Percentiles rank a stretch among this genome's conserved stretches.
Conservation (phyloP, 1,140 invertebrate species). For the Antheraea pernyi region DNA sequence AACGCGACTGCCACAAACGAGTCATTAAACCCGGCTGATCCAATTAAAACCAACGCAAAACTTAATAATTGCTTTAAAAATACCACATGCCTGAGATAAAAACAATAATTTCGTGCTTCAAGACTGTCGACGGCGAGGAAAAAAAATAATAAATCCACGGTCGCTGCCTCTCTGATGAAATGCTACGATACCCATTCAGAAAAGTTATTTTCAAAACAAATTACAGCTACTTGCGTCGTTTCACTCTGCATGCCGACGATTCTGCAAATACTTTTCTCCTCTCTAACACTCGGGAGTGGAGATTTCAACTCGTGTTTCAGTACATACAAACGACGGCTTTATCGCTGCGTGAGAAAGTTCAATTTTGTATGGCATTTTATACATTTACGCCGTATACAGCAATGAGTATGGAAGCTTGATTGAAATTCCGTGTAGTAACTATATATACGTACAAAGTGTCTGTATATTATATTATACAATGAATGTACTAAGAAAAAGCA, state of each 20-base stretch:
- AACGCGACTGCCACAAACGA: constrained; percentile 49
- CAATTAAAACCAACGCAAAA: constrained; percentile 69
- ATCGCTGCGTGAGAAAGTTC: neutral
- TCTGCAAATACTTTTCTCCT: constrained; percentile 72
- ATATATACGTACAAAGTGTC: constrained; percentile 4
- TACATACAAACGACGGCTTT: neutral
- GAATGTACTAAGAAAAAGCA: constrained; percentile 6
- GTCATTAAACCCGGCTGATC: constrained; percentile 68
- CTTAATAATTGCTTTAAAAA: constrained; percentile 76
- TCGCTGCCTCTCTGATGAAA: constrained; percentile 63
- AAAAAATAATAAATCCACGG: constrained; percentile 77
- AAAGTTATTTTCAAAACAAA: constrained; percentile 77
- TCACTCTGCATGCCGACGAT: constrained; percentile 71
- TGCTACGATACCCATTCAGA: constrained; percentile 73
- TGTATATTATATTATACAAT: constrained; percentile 7
- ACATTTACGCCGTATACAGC: neutral
- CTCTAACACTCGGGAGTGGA: constrained; percentile 42
- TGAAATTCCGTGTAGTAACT: constrained; percentile 13
- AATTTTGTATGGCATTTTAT: neutral
- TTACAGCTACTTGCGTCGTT: constrained; percentile 74
- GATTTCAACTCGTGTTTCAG: neutral
- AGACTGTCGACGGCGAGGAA: constrained; percentile 42
- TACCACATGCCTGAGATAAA: constrained; percentile 71
- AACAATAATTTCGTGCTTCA: constrained; percentile 77
- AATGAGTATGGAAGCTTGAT: neutral